Percentiles rank a stretch among this genome's conserved stretches.
Evolutionary conservation across 2,113 vertebrate species (phyloP).

Genomic region (Nicator chloris): DNA sequence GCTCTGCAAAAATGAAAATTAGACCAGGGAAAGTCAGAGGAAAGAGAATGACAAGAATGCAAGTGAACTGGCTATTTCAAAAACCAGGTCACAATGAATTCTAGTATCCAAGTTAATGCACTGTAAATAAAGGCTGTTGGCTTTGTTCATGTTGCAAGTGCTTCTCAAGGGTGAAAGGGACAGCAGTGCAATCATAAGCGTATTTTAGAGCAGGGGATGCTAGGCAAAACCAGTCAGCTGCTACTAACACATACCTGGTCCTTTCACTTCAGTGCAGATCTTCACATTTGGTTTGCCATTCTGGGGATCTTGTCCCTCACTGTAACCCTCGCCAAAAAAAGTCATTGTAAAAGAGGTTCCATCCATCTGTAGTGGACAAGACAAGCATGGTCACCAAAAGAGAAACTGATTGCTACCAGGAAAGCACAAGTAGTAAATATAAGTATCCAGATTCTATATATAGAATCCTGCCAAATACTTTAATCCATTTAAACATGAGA

Average conservation of each 20-base stretch:
- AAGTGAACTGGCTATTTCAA: not conserved
- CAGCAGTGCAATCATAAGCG: not conserved
- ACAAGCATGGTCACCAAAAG: not conserved
- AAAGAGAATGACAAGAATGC: not conserved
- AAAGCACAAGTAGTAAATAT: not conserved
- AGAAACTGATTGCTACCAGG: not conserved
- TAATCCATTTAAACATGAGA: not conserved
- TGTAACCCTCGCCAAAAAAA: conserved; percentile 91
- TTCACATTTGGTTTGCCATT: conserved; percentile 83
- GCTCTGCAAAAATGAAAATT: not conserved
- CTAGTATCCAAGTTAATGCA: not conserved
- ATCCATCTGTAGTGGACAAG: conserved; percentile 80
- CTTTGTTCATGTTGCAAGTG: not conserved
- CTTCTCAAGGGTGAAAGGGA: not conserved
- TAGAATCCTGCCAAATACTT: not conserved
- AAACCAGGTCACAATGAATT: not conserved
- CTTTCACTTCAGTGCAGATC: conserved; percentile 90
- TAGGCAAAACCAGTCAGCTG: not conserved
- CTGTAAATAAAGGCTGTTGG: not conserved
- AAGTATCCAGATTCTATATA: not conserved
- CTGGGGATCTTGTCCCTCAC: conserved; percentile 74
- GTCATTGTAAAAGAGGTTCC: conserved; percentile 86
- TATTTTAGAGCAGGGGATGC: not conserved
- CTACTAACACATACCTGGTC: conserved; percentile 81
- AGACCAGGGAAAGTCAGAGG: not conserved